Conservation (phyloP, 2,888 invertebrate genomes). For the Ochropleura plecta region DNA sequence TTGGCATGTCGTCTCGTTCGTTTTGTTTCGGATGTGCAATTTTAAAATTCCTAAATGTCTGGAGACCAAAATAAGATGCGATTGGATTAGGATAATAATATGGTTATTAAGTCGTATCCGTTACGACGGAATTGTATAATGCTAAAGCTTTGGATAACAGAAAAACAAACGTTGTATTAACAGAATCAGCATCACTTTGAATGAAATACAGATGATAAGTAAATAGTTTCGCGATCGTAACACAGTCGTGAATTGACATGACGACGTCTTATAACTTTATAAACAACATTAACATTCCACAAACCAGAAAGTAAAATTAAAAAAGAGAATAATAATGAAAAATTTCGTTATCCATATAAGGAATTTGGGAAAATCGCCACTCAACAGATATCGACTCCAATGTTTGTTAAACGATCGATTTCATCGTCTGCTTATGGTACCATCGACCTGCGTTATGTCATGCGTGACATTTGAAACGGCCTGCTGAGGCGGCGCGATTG, state of each 20-base stretch:
- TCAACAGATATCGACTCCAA: slow-evolving; percentile 26
- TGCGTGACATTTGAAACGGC: slow-evolving; percentile 75
- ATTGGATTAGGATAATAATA: slow-evolving; percentile 25
- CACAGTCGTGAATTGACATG: slow-evolving; percentile 22
- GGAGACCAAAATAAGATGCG: slow-evolving; percentile 26
- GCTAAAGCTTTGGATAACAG: not conserved
- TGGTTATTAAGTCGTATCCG: slow-evolving; percentile 28
- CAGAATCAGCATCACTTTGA: slow-evolving; percentile 10
- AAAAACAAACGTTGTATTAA: slow-evolving; percentile 15
- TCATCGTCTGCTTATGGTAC: slow-evolving; percentile 63
- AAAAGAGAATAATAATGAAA: not conserved
- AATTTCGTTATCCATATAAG: not conserved
- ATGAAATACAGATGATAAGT: slow-evolving; percentile 34
- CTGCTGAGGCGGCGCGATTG: slow-evolving; percentile 64
- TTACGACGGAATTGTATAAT: slow-evolving; percentile 14
- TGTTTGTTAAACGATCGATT: slow-evolving; percentile 55
- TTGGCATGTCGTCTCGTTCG: slow-evolving; percentile 47
- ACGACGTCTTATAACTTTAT: slow-evolving; percentile 16
- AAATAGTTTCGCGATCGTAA: slow-evolving; percentile 24
- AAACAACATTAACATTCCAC: not conserved
- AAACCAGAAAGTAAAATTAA: not conserved
- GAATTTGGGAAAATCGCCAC: slow-evolving; percentile 1
- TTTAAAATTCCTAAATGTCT: slow-evolving; percentile 51
- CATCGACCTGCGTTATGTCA: slow-evolving; percentile 69
- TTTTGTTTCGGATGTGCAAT: slow-evolving; percentile 54